These are phyloP conservation scores for Clusia tigrina DNA, from an alignment of 2,888 invertebrate genomes.

Conservation along the genomic window DNA sequence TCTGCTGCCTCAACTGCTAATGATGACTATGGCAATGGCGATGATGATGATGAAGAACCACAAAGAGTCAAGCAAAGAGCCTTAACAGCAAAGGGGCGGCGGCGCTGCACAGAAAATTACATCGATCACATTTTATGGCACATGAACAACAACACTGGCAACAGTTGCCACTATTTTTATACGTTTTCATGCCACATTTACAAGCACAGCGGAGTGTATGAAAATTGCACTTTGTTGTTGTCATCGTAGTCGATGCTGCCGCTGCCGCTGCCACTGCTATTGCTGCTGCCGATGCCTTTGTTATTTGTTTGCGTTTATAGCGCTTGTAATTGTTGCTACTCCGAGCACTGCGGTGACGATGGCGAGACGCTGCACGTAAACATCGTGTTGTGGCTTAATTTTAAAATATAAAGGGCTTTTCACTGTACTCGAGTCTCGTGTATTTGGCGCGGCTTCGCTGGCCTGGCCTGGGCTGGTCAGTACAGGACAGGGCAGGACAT, in stretches of 20 bases:
- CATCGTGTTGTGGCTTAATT: background rate
- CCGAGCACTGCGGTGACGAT: background rate
- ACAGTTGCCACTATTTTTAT: background rate
- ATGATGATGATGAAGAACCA: too few species aligned
- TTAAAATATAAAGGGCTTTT: too few species aligned
- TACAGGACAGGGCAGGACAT: too few species aligned
- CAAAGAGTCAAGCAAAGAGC: too few species aligned
- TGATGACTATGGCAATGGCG: too few species aligned
- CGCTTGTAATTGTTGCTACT: too few species aligned
- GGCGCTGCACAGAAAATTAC: conserved; percentile 34
- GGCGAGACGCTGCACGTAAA: background rate
- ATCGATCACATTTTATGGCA: conserved; percentile 57
- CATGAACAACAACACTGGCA: conserved; percentile 47
- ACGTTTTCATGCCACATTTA: background rate
- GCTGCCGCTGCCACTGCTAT: background rate
- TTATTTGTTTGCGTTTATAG: too few species aligned
- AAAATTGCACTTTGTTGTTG: background rate
- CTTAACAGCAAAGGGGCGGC: background rate
- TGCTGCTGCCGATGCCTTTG: background rate
- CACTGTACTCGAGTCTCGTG: too few species aligned
- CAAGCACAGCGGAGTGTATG: background rate
- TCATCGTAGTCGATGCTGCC: background rate
- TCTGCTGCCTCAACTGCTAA: too few species aligned
- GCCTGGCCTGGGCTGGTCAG: too few species aligned
- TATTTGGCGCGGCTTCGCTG: too few species aligned